Evolutionary conservation across 2,888 invertebrate species (phyloP), one percentile per base, ranked within the genome.

Genomic region (Acholoe squamosa): DNA sequence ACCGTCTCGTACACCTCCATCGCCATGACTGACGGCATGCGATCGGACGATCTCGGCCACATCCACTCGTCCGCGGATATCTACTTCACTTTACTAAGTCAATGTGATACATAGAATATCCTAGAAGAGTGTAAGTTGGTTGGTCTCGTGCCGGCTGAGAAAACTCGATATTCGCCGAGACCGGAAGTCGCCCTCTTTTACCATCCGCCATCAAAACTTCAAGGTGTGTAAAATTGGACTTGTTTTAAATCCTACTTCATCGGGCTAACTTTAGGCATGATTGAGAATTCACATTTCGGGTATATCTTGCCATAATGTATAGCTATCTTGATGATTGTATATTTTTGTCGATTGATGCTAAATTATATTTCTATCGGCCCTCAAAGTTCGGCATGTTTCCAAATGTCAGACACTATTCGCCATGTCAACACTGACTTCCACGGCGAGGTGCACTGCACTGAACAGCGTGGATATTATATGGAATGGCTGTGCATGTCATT

Each of bases 1-100:
- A 92, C 71, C 19, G 43, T 61, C 22, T 91, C 51, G 43, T 89
- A 54, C 51, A 90, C 28, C 71, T 91, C 86, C 86, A 90, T 52
- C 76, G 89, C 89, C 89, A 89, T 89, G 89, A 86, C 56, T 28
- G 56, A 54, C 86, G n/a, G 51, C 84, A 22, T 86, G 86, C n/a
- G 14, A 52, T 56, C 31, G 28, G n/a, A 19, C 61, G 61, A 61
- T 61, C 61, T 43, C 43, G 43, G 43, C 5, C 43, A 61, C 7
- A 3, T n/a, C 61, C 61, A n/a, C 61, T 61, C 61, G 5, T 19
- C 61, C 61, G 19, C 61, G 61, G 61, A 61, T 19, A 43, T 10
- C 43, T 7, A 7, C 1, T 14, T 61, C 19, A 61, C n/a, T 14
- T 61, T 19, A 7, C 22, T 3, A 19, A 7, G n/a, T 61, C 22